Evolutionary conservation across 2,797 vertebrate species (phyloP).

Genomic region (Atherinosoma microstoma): DNA sequence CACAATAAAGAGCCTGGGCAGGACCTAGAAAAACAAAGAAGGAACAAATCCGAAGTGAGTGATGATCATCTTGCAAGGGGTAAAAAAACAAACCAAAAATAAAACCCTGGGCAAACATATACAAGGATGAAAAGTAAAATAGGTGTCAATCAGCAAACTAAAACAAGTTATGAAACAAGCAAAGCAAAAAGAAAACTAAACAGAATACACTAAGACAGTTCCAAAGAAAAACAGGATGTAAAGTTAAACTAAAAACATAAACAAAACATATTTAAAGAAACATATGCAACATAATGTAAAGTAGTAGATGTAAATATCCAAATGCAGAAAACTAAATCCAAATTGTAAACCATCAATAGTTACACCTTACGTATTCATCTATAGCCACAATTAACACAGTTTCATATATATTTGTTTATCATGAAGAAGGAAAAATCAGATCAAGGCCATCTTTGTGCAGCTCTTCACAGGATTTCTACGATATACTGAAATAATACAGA

Average conservation of each 20-base stretch:
- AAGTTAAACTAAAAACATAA: neutral
- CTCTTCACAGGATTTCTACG: too few relatives aligned
- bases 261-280: neutral
- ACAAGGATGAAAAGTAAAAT: too few relatives aligned
- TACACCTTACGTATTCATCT: neutral
- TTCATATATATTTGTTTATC: neutral
- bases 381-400: neutral
- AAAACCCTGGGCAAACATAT: neutral
- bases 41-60: neutral
- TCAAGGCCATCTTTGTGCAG: neutral
- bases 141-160: neutral
- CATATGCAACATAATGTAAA: neutral
- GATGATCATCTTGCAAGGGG: neutral
- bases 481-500: too few relatives aligned
- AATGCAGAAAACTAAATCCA: neutral
- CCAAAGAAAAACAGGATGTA: too few relatives aligned
- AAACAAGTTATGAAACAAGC: neutral
- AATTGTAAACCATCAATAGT: neutral
- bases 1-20: neutral
- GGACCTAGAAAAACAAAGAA: neutral
- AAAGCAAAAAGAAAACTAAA: neutral
- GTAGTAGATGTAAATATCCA: neutral
- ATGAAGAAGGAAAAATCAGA: neutral
- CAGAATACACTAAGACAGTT: neutral
- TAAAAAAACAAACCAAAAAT: neutral